Percentiles rank a stretch among this genome's conserved stretches.
Evolutionary conservation across 2,113 vertebrate genomes (phyloP).

Genomic region (Caranx ignobilis): DNA sequence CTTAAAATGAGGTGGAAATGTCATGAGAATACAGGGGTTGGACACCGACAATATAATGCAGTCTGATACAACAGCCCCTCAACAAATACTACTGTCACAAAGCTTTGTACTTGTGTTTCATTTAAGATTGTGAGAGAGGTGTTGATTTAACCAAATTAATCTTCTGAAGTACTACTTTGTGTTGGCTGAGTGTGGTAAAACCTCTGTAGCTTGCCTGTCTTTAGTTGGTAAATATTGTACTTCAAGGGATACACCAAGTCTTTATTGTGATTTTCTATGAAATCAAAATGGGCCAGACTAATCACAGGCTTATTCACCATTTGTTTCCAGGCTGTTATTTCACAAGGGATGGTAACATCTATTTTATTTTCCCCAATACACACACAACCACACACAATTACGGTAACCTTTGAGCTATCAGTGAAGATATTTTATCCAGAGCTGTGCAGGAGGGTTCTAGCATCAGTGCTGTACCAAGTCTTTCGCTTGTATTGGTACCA

Average conservation of each 20-base stretch:
- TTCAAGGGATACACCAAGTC: neutral
- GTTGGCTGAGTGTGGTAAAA: conserved; percentile 42
- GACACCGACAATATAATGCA: neutral
- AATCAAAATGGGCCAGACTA: conserved; percentile 75
- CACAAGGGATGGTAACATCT: neutral
- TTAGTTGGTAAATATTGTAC: neutral
- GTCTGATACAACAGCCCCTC: neutral
- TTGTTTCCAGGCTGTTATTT: conserved; percentile 78
- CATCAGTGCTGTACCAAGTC: too few species aligned
- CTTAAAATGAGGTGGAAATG: conserved; percentile 1
- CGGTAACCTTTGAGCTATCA: conserved; percentile 1
- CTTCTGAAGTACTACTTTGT: neutral
- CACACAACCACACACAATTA: conserved; percentile 83
- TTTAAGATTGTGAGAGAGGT: neutral
- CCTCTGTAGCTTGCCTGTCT: neutral
- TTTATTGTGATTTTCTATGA: neutral
- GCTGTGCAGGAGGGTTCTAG: neutral
- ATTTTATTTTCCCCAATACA: conserved; percentile 78
- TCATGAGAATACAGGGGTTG: conserved; percentile 9
- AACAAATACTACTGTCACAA: neutral
- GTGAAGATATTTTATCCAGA: neutral
- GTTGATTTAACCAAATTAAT: neutral
- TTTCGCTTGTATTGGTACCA: neutral
- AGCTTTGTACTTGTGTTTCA: neutral
- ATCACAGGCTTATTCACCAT: conserved; percentile 22